Evolutionary conservation across 2,113 vertebrate genomes (phyloP).

Genomic region (Labeo rohita): DNA sequence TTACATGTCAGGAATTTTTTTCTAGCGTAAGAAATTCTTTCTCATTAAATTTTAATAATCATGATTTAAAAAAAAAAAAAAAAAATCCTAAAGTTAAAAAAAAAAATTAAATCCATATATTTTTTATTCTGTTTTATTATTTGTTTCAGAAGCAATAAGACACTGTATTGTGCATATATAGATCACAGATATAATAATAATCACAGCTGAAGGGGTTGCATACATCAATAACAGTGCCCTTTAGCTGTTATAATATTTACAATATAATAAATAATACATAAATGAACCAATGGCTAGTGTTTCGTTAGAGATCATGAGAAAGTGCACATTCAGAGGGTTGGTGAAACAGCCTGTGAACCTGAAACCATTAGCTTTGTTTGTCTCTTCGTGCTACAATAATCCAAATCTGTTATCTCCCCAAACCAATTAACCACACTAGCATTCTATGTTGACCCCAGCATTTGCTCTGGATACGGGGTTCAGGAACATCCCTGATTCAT

Average conservation of each 20-base stretch:
- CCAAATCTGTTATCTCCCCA: slow-evolving; percentile 78
- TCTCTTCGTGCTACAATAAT: slow-evolving; percentile 67
- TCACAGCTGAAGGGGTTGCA: background rate
- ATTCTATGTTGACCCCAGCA: slow-evolving; percentile 78
- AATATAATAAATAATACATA: background rate
- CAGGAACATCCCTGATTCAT: slow-evolving; percentile 72
- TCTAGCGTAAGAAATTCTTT: too few relatives aligned
- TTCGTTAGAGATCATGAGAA: background rate
- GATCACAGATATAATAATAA: background rate
- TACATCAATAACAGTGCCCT: background rate
- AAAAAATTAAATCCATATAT: too few relatives aligned
- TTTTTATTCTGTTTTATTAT: background rate
- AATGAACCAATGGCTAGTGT: background rate
- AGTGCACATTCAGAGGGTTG: background rate
- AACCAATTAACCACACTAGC: slow-evolving; percentile 78
- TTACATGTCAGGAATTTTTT: too few relatives aligned
- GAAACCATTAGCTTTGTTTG: slow-evolving; percentile 72
- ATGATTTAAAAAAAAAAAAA: too few relatives aligned
- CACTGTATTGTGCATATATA: background rate
- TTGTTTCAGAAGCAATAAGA: background rate
- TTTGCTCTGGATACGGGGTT: slow-evolving; percentile 70
- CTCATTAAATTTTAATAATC: too few relatives aligned
- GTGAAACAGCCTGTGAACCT: slow-evolving; percentile 60
- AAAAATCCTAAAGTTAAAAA: too few relatives aligned
- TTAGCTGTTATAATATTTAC: background rate